Evolutionary conservation across 2,888 invertebrate species (phyloP).

Genomic region (Mimumesa dahlbomi): DNA sequence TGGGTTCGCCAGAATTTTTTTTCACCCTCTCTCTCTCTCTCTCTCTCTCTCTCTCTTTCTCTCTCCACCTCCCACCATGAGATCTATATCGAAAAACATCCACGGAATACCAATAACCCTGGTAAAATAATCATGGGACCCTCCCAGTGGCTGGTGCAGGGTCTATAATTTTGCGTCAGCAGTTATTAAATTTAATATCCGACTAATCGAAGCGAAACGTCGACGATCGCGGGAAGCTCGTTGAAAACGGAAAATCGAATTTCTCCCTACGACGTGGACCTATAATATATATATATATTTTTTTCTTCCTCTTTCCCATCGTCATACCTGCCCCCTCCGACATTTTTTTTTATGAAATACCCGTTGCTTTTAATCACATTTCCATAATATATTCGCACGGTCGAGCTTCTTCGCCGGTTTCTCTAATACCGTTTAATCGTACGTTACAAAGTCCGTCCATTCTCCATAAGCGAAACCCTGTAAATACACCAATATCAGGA

Average conservation of each 20-base stretch:
- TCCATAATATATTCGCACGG: no score
- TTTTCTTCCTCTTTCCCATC: conserved; percentile 3
- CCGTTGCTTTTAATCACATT: background rate
- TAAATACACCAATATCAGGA: background rate
- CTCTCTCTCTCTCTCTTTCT: background rate
- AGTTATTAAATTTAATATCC: conserved; percentile 40
- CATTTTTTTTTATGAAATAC: background rate
- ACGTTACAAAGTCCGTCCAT: no score
- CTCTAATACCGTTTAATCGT: no score
- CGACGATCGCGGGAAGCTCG: background rate
- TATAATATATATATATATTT: no score
- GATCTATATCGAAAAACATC: conserved; percentile 7
- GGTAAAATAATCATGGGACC: conserved; percentile 22
- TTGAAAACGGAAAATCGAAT: conserved; percentile 30
- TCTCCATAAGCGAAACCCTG: no score
- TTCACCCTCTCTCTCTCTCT: background rate
- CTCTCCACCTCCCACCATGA: background rate
- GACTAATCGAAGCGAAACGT: conserved; percentile 19
- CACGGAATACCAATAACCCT: conserved; percentile 15
- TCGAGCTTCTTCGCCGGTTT: no score
- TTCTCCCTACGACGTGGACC: background rate
- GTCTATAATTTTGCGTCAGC: conserved; percentile 3
- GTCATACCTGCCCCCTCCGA: background rate
- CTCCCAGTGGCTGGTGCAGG: background rate
- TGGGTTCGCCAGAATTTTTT: no score